phyloP scores from a whole-genome alignment of 2,113 vertebrate species.

The Callocephalon fimbriatum region DNA sequence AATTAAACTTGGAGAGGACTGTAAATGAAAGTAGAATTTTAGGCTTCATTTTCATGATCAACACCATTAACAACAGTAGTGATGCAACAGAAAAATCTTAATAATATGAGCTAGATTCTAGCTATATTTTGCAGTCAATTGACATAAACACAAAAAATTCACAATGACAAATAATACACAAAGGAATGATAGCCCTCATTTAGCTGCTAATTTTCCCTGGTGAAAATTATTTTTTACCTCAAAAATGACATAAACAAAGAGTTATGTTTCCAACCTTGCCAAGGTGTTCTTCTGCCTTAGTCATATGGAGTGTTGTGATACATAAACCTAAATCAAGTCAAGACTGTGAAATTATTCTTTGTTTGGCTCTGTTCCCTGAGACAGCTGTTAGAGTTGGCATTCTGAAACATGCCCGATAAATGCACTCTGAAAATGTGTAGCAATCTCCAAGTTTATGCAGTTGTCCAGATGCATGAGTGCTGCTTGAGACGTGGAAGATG shows the following conservation, averaged over 20 bases:
- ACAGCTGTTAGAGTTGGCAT: slow-evolving; percentile 12
- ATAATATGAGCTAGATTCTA: background rate
- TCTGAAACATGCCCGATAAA: background rate
- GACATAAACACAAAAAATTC: background rate
- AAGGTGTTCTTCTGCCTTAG: background rate
- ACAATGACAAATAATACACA: background rate
- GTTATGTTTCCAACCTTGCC: background rate
- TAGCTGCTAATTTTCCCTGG: background rate
- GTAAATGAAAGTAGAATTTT: background rate
- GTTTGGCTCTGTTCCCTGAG: background rate
- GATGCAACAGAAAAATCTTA: background rate
- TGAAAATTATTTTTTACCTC: background rate
- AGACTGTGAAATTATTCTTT: slow-evolving; percentile 13
- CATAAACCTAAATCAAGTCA: background rate
- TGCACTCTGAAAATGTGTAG: background rate
- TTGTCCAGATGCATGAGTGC: background rate
- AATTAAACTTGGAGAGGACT: background rate
- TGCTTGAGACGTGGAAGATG: background rate
- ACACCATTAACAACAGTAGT: background rate
- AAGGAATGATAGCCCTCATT: background rate
- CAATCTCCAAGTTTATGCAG: slow-evolving; percentile 20
- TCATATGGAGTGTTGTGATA: background rate
- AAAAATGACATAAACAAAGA: background rate
- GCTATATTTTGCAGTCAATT: background rate
- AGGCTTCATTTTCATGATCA: background rate